Evolutionary conservation across 1,140 invertebrate genomes (phyloP).

Genomic region (Maniola jurtina): DNA sequence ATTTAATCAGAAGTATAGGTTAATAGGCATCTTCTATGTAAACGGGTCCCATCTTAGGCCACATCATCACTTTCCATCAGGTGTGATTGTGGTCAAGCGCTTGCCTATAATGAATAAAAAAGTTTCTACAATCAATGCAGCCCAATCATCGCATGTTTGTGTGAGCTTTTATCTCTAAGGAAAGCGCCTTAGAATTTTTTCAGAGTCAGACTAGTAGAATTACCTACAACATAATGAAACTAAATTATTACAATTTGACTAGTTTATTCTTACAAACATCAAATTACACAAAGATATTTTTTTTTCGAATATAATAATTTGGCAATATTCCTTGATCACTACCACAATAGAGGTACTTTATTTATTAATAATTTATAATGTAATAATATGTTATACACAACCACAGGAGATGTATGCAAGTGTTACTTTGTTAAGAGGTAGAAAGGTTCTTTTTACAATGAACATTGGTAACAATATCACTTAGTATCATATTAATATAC

Average conservation of each 20-base stretch:
- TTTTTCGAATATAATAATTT: slow-evolving; percentile 45
- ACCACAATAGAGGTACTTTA: slow-evolving; percentile 36
- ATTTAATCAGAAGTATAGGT: no score
- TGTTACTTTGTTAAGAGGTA: slow-evolving; percentile 36
- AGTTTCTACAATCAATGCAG: no score
- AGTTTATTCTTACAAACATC: slow-evolving; percentile 67
- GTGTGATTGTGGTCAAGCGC: no score
- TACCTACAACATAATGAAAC: slow-evolving; percentile 2
- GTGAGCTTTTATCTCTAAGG: no score
- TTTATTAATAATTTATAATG: slow-evolving; percentile 1
- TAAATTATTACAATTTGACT: slow-evolving; percentile 47
- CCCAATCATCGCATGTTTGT: no score
- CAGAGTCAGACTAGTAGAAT: background rate
- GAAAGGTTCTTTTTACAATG: slow-evolving; percentile 23
- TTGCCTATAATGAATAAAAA: no score
- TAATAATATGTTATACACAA: slow-evolving; percentile 21
- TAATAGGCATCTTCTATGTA: no score
- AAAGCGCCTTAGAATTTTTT: no score
- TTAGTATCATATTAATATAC: no score
- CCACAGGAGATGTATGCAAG: slow-evolving; percentile 34
- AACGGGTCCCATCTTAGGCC: no score
- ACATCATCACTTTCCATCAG: no score
- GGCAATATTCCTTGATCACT: slow-evolving; percentile 52
- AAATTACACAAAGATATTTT: slow-evolving; percentile 55
- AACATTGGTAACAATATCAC: slow-evolving; percentile 9